Evolutionary conservation across 2,797 vertebrate species (phyloP).

Genomic region (Spinus olivaceus): DNA sequence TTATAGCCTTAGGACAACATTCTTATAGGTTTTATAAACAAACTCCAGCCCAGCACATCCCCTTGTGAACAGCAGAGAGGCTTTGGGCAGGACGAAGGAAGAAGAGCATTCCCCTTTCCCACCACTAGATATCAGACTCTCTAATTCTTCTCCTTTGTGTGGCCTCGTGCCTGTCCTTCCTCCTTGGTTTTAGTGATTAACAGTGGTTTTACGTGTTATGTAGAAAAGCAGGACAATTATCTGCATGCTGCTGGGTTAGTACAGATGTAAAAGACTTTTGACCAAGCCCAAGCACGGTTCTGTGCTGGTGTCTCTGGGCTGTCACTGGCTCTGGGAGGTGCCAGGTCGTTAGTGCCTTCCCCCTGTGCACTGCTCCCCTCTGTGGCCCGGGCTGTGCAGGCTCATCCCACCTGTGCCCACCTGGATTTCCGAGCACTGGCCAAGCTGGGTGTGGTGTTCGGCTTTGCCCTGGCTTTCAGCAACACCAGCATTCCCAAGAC

Average conservation of each 20-base stretch:
- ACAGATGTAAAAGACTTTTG: background rate
- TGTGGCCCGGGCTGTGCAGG: accelerated
- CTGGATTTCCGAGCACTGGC: background rate
- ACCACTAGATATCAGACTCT: background rate
- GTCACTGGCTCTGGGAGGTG: background rate
- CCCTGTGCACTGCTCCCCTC: background rate
- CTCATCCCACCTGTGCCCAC: background rate
- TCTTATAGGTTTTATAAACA: slow-evolving; percentile 49
- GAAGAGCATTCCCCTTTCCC: slow-evolving; percentile 5
- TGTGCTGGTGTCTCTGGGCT: background rate
- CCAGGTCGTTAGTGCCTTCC: background rate
- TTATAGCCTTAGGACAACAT: background rate
- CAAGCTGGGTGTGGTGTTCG: background rate
- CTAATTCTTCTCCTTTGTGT: background rate
- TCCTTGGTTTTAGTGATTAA: background rate
- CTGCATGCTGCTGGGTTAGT: background rate
- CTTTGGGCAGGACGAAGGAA: background rate
- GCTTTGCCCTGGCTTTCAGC: background rate
- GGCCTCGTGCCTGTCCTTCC: background rate
- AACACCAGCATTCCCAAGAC: background rate
- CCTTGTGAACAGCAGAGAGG: background rate
- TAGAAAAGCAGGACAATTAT: background rate
- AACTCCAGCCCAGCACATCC: background rate
- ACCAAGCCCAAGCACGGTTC: background rate
- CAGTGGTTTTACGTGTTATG: background rate